Base-by-base conservation (phyloP, 2,113 vertebrate species). In the Lophius piscatorius region DNA sequence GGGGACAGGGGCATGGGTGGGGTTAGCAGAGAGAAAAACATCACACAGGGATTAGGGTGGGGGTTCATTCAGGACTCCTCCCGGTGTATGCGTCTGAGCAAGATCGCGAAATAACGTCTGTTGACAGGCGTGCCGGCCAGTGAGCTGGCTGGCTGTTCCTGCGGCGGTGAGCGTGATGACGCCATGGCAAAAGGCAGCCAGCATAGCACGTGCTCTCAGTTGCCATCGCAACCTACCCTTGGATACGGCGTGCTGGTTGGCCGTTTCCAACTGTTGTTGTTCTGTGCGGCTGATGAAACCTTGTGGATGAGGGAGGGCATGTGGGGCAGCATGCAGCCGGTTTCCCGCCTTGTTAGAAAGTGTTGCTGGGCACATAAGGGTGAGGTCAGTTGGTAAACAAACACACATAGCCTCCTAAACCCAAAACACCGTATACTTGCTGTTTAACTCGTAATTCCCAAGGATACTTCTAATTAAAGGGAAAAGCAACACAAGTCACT, bases 181-280 rank as follows among this genome's bases (percentile, higher is more conserved):
- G 76, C 81, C 75, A 85, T 90, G 88, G 90, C 89, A 91, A 91
- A 90, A 91, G 83, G 87, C 84, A 67, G 68, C 67, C 68, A 62
- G 76, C 67, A 13, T 81, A 84, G 85, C 88, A 82, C 84, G 85
- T 74, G 88, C 79, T 84, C 78, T 28, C 70, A 86, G 90, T 91
- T 91, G 85, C 89, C 86, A 86, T 89, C 66, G 88, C 82, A 90
- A 88, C 89, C 83, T 70, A 71, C 49, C 89, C 90, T 80, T 85
- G 82, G 91, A 91, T 91, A 91, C 91, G 90, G 91, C 84, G 29
- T 80, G 78, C 87, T 91, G 91, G 90, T 93, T 93, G 91, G 91
- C 83, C 85, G 49, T 85, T 78, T 82, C 78, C 33, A 54, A 70
- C 78, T 35, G 83, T 86, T 91, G 89, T 90, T 90, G 89, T 90